Base-by-base conservation (phyloP, 1,140 invertebrate species). In the Drosophila pachea region DNA sequence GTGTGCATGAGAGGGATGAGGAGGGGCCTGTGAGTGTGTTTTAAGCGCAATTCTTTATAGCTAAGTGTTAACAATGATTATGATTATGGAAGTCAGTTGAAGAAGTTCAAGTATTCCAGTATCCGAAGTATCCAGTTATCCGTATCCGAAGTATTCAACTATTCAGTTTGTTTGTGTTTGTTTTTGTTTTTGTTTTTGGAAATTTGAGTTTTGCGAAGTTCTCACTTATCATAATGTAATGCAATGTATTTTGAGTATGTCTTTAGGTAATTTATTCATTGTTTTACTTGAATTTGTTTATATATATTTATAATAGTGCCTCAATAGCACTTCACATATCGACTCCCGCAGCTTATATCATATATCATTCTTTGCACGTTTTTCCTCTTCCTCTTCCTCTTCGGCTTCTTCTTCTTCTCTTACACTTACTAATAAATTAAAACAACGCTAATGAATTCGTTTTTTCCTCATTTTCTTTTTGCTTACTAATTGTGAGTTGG, bases 61-160 rank as follows among this genome's bases (percentile, higher is more conserved):
- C 86, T 83, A 86, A 86, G 70, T 86, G 79, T 86, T 84, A 84
- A 84, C 79, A 84, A 84, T 84, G 79, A 79, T 84, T 84, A 84
- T 84, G 79, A 84, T 86, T 84, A 86, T 84, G 81, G 79, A 84
- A 84, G 79, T 84, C 79, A 84, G 81, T 75, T 84, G 79, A 84
- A 84, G 81, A 84, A 84, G 81, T 84, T 76, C 22, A 22, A 74
- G 75, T 82, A 68, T 71, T 63, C 1, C 22, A 22, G 22, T 22
- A 22, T 22, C 22, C 22, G 22, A 22, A 22, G 22, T 22, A 22
- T 22, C 22, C 59, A 50, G 48, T 69, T 53, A 59, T 67, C 53
- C 35, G 49, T 38, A 53, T 54, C 67, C 42, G 61, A 22, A 22
- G 22, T 22, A 22, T 22, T 22, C 22, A 22, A 22, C 1, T 22